Evolutionary conservation across 2,797 vertebrate species (phyloP).

Genomic region (Lindbergichthys nudifrons): DNA sequence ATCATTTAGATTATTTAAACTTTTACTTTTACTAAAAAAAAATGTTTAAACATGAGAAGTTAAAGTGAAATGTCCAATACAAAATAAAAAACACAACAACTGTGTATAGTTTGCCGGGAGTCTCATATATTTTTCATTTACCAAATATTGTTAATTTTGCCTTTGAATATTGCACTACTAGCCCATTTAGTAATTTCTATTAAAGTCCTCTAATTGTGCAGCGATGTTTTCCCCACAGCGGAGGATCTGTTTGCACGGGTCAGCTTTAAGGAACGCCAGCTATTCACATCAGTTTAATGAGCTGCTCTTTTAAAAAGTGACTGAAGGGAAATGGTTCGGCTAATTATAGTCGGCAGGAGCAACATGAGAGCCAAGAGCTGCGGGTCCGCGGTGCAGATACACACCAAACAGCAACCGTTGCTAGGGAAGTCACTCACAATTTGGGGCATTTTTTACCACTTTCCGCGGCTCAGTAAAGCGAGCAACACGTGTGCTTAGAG

Average conservation of each 20-base stretch:
- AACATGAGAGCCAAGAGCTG: constrained; percentile 55
- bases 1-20: too few relatives aligned
- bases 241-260: constrained; percentile 44
- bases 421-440: constrained; percentile 62
- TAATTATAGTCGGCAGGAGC: constrained; percentile 76
- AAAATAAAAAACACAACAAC: too few relatives aligned
- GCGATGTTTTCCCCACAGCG: constrained; percentile 55
- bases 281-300: constrained; percentile 44
- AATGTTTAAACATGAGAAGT: too few relatives aligned
- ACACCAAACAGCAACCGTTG: constrained; percentile 76
- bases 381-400: constrained; percentile 27
- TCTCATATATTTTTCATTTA: too few relatives aligned
- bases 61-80: too few relatives aligned
- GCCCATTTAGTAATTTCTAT: too few relatives aligned
- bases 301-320: constrained; percentile 48
- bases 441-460: neutral
- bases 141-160: too few relatives aligned
- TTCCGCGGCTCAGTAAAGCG: constrained; percentile 1
- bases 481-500: constrained; percentile 10
- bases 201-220: too few relatives aligned
- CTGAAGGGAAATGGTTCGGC: constrained; percentile 55
- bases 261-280: constrained; percentile 20
- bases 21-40: too few relatives aligned
- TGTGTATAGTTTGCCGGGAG: too few relatives aligned
- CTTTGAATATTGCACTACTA: too few relatives aligned